Evolutionary conservation across 2,888 invertebrate genomes (phyloP).

Genomic region (Diarsia brunnea): DNA sequence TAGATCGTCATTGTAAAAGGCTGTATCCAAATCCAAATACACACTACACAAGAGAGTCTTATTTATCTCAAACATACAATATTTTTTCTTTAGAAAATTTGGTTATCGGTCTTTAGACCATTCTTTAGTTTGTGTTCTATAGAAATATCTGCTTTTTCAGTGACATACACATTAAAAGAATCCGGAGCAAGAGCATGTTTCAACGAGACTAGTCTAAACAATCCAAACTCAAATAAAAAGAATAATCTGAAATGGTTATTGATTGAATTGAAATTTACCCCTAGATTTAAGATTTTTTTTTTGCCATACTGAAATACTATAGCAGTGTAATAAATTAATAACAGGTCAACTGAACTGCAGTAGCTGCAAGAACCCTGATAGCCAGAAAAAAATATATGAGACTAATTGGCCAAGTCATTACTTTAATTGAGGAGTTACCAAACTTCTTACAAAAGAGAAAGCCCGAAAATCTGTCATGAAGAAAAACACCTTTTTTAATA

Average conservation of each 20-base stretch:
- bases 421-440: background rate
- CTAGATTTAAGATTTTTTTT: too few relatives aligned
- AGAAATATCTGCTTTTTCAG: background rate
- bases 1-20: background rate
- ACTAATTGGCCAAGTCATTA: background rate
- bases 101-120: background rate
- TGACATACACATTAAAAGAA: background rate
- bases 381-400: background rate
- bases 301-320: too few relatives aligned
- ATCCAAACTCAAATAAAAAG: background rate
- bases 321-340: background rate
- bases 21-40: too few relatives aligned
- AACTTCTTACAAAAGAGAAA: background rate
- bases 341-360: background rate
- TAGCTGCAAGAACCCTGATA: background rate
- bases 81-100: background rate
- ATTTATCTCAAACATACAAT: background rate
- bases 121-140: background rate
- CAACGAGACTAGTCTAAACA: background rate
- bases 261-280: background rate
- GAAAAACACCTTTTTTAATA: too few relatives aligned
- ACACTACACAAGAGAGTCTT: background rate
- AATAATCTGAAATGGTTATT: background rate
- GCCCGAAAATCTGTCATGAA: background rate
- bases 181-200: background rate